Conservation (phyloP, 2,113 vertebrate species). For the Oxyruncus cristatus region DNA sequence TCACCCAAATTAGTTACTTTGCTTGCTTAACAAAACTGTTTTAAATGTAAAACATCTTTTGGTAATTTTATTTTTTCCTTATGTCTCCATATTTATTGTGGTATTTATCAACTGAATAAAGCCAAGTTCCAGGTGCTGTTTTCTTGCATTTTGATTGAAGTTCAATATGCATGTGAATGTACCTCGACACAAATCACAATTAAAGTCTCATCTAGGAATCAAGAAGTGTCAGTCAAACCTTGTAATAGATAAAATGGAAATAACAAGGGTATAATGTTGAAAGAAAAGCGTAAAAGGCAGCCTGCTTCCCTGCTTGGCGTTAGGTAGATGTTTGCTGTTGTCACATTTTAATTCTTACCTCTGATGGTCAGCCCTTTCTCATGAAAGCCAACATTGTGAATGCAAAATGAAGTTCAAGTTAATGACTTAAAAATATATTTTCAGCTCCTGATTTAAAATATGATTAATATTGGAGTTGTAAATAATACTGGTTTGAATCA, state of each 20-base stretch:
- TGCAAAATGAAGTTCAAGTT: neutral
- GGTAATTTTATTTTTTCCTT: neutral
- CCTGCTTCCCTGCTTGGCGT: neutral
- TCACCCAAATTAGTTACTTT: constrained; percentile 18
- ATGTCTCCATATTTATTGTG: neutral
- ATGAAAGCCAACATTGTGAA: neutral
- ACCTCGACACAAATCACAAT: constrained; percentile 45
- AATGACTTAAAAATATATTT: neutral
- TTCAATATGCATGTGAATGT: constrained; percentile 49
- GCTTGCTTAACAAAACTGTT: constrained; percentile 28
- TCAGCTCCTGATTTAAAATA: neutral
- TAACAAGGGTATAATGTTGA: neutral
- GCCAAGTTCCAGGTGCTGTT: constrained; percentile 39
- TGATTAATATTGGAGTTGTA: neutral
- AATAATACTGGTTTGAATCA: neutral
- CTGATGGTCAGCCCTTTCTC: neutral
- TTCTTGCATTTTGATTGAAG: constrained; percentile 42
- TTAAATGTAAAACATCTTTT: constrained; percentile 38
- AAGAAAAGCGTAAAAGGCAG: neutral
- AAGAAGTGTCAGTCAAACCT: constrained; percentile 25
- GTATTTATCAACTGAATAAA: constrained; percentile 35
- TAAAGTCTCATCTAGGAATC: constrained; percentile 36
- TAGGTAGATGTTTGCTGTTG: neutral
- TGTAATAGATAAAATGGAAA: constrained; percentile 6
- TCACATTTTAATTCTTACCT: neutral